Base-by-base conservation (phyloP, 2,113 vertebrate species). In the Oryzias javanicus region DNA sequence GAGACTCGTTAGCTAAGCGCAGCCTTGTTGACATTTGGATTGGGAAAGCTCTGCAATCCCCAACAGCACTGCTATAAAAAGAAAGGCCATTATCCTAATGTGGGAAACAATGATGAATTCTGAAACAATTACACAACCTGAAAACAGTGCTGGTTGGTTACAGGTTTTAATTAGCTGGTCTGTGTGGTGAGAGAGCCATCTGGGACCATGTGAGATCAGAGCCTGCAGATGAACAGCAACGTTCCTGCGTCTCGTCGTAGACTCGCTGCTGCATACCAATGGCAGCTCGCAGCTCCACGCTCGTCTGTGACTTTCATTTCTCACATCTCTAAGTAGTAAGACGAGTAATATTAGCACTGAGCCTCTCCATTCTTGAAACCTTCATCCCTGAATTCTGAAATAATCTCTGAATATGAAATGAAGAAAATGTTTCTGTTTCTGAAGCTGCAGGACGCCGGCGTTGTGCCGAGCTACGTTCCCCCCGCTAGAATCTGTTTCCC, bases 221-320 rank as follows among this genome's bases (percentile, higher is more conserved):
- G 52, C 77, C 46, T n/a, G 73, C 72, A 81, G 81, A 84, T 76
- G 74, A 85, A 84, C 64, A 79, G 64, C 70, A 81, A 81, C 77
- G 68, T 83, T 83, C 72, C 71, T 65, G 67, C 66, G 52, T 76
- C 80, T 78, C 80, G 51, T 79, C 60, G 18, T 68, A 74, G 70
- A 68, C 73, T 80, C 77, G 54, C 57, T 61, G 52, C 42, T 79
- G 82, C 79, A 86, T 79, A 79, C 74, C 68, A 82, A 80, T 80
- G 59, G 46, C 16, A 15, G 64, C 72, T 63, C 67, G 69, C 54
- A 67, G 71, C 59, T 64, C 78, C 46, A 60, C 58, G 56, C 65
- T 70, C 66, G 44, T 80, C 54, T 69, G 7, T 16, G 62, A 60
- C 40, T 67, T 6, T 8, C 24, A 64, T 82, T 72, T 64, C 67